Conservation (phyloP, 1,140 invertebrate genomes). For the Solenopsis fugax region DNA sequence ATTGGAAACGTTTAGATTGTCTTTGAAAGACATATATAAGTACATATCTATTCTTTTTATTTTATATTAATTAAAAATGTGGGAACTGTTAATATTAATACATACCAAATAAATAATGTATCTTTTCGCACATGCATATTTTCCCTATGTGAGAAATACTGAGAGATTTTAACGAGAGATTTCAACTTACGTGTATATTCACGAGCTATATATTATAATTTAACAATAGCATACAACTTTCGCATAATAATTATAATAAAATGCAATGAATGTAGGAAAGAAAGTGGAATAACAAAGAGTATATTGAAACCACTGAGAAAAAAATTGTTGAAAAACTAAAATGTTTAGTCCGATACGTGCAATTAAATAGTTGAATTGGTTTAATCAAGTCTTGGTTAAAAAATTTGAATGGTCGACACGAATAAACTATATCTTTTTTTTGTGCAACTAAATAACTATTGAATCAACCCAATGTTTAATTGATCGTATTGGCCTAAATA, state of each 20-base stretch:
- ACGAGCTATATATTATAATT: background rate
- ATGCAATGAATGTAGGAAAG: background rate
- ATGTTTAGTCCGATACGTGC: too few species aligned
- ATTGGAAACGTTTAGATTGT: background rate
- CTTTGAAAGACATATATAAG: background rate
- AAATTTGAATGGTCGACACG: too few species aligned
- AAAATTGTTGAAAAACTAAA: too few species aligned
- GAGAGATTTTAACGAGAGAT: background rate
- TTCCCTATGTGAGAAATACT: background rate
- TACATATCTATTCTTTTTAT: background rate
- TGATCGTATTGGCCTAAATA: too few species aligned
- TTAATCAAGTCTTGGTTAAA: too few species aligned
- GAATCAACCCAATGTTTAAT: too few species aligned
- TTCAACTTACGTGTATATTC: background rate
- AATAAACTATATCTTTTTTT: too few species aligned
- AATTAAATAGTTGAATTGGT: too few species aligned
- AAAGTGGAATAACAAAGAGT: background rate
- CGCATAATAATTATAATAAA: background rate
- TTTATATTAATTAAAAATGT: background rate
- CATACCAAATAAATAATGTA: slow-evolving; percentile 5
- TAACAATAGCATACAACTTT: background rate
- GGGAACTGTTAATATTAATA: background rate
- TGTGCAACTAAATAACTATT: too few species aligned
- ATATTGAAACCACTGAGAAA: background rate
- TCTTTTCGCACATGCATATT: background rate